Evolutionary conservation across 2,113 vertebrate genomes (phyloP).

Genomic region (Ceratotherium simum): DNA sequence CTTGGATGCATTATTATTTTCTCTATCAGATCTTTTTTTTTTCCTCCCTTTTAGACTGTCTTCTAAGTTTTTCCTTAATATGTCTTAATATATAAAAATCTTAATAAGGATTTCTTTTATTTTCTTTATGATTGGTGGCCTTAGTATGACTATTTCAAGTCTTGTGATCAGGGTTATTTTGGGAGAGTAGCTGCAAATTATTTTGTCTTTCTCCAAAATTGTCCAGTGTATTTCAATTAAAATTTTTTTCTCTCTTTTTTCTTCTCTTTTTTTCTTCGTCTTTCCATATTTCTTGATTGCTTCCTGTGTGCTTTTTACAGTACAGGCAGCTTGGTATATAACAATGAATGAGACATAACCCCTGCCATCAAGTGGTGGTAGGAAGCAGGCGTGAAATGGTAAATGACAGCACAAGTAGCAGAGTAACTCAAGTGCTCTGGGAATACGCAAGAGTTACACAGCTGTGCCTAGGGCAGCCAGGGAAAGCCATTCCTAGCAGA

Average conservation of each 20-base stretch:
- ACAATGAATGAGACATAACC: neutral
- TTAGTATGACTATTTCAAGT: constrained; percentile 17
- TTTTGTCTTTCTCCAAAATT: constrained; percentile 49
- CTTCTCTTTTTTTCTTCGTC: no score
- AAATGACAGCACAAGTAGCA: neutral
- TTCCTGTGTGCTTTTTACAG: neutral
- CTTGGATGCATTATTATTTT: neutral
- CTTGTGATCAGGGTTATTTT: constrained; percentile 29
- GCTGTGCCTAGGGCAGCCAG: neutral
- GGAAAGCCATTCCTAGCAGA: neutral
- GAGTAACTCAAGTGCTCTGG: neutral
- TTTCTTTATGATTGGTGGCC: constrained; percentile 21
- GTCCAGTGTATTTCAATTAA: neutral
- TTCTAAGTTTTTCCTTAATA: constrained; percentile 47
- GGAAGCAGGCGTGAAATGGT: neutral
- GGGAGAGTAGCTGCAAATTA: neutral
- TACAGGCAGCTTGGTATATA: neutral
- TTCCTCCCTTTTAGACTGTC: neutral
- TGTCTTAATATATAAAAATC: constrained; percentile 22
- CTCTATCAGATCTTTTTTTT: neutral
- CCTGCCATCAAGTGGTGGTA: neutral
- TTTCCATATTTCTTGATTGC: neutral
- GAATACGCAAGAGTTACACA: neutral
- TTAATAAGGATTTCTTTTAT: constrained; percentile 44
- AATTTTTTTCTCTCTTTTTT: neutral